A percentile compares a stretch with the other conserved stretches of the same genome.
These are phyloP conservation scores for Recurvirostra avosetta DNA, from an alignment of 2,113 vertebrate genomes.

Conservation along the genomic window DNA sequence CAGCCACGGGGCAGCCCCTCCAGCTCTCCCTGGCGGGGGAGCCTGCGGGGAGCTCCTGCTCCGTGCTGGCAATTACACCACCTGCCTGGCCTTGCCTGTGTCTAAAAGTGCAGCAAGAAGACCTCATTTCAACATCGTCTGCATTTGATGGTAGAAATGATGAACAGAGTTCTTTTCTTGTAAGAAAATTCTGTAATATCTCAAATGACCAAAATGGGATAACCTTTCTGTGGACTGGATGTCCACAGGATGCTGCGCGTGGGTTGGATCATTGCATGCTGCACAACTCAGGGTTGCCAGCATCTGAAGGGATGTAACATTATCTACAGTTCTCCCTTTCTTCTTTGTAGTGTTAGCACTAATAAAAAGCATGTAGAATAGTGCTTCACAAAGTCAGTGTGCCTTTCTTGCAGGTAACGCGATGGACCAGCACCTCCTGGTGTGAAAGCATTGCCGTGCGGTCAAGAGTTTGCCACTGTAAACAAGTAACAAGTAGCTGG, in stretches of 20 bases:
- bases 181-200: not conserved
- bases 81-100: not conserved
- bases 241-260: not conserved
- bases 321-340: not conserved
- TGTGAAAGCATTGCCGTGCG: not conserved
- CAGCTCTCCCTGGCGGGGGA: not conserved
- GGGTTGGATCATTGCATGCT: not conserved
- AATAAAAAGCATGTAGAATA: not conserved
- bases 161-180: no score
- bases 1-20: rapidly evolving
- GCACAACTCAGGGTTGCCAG: not conserved
- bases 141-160: not conserved
- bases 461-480: not conserved
- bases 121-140: not conserved
- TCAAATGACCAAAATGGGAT: not conserved
- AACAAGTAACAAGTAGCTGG: not conserved
- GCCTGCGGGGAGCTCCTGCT: no score
- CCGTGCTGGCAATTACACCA: not conserved
- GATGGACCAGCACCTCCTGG: not conserved
- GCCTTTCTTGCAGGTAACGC: not conserved
- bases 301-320: not conserved
- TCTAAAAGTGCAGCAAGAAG: not conserved
- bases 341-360: not conserved
- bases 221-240: not conserved
- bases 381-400: rapidly evolving